Conservation (phyloP, 2,113 vertebrate genomes). For the Trematomus loennbergii region DNA sequence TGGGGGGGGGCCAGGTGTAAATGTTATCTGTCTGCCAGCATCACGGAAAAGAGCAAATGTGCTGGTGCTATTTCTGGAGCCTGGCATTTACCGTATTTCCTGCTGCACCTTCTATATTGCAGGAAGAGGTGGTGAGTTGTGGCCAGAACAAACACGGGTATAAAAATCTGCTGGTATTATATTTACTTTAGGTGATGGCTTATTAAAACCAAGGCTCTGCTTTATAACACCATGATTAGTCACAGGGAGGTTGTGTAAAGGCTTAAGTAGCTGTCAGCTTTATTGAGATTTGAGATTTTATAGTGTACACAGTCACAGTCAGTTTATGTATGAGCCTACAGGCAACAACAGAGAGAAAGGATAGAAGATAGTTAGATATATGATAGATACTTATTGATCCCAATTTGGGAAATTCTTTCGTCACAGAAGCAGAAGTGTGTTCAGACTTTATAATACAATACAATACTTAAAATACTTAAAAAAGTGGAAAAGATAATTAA, state of each 20-base stretch:
- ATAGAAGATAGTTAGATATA: too few species aligned
- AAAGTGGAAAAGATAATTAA: too few species aligned
- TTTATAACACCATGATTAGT: constrained; percentile 43
- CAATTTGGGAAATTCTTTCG: too few species aligned
- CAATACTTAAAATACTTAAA: too few species aligned
- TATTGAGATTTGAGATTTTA: constrained; percentile 51
- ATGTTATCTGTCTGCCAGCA: constrained; percentile 73
- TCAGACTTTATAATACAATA: too few species aligned
- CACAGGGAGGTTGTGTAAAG: constrained; percentile 28
- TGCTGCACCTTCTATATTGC: constrained; percentile 51
- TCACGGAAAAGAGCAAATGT: constrained; percentile 75
- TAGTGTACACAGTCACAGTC: constrained; percentile 48
- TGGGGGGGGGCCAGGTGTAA: constrained; percentile 63
- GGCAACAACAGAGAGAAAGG: background rate
- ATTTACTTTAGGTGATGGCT: constrained; percentile 60
- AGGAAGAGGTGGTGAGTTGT: constrained; percentile 33
- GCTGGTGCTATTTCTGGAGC: constrained; percentile 73
- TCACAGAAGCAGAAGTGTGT: too few species aligned
- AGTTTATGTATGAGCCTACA: constrained; percentile 32
- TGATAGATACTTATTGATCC: too few species aligned
- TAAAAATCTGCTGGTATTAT: constrained; percentile 46
- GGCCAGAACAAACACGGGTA: constrained; percentile 61
- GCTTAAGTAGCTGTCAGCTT: constrained; percentile 59
- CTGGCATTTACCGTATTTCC: constrained; percentile 73
- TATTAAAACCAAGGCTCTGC: constrained; percentile 59